Conservation (phyloP, 2,113 vertebrate genomes). For the Leptobrachium ailaonicum region DNA sequence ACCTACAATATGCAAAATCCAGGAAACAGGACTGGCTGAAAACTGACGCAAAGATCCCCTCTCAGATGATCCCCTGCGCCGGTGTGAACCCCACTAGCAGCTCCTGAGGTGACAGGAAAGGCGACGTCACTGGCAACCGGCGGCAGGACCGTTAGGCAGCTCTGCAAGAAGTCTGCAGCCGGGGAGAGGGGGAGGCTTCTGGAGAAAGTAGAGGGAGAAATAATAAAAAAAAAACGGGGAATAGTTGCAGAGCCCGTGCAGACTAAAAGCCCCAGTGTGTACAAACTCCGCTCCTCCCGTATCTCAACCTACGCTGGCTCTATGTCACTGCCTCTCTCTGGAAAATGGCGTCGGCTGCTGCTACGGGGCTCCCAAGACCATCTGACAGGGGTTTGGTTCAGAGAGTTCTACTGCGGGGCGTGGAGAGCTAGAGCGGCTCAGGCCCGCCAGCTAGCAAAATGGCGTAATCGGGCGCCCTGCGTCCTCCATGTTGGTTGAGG, state of each 20-base stretch:
- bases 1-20: slow-evolving; percentile 90
- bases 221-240: not conserved
- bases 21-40: slow-evolving; percentile 68
- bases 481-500: slow-evolving; percentile 75
- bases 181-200: too few relatives aligned
- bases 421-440: not conserved
- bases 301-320: slow-evolving; percentile 71
- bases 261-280: slow-evolving; percentile 50
- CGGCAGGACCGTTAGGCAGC: slow-evolving; percentile 52
- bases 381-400: slow-evolving; percentile 71
- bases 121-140: slow-evolving; percentile 52
- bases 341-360: slow-evolving; percentile 75
- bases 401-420: slow-evolving; percentile 16
- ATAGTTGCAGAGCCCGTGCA: slow-evolving; percentile 17
- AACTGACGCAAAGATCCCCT: slow-evolving; percentile 47
- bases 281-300: slow-evolving; percentile 64
- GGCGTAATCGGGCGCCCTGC: slow-evolving; percentile 59
- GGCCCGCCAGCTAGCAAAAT: slow-evolving; percentile 25
- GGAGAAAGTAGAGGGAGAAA: too few relatives aligned
- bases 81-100: slow-evolving; percentile 54
- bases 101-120: slow-evolving; percentile 48
- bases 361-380: slow-evolving; percentile 72
- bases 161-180: too few relatives aligned
- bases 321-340: slow-evolving; percentile 76
- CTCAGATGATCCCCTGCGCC: slow-evolving; percentile 61